These are phyloP conservation scores for Ctenoplectra terminalis DNA, from an alignment of 1,140 invertebrate genomes.

Conservation along the genomic window DNA sequence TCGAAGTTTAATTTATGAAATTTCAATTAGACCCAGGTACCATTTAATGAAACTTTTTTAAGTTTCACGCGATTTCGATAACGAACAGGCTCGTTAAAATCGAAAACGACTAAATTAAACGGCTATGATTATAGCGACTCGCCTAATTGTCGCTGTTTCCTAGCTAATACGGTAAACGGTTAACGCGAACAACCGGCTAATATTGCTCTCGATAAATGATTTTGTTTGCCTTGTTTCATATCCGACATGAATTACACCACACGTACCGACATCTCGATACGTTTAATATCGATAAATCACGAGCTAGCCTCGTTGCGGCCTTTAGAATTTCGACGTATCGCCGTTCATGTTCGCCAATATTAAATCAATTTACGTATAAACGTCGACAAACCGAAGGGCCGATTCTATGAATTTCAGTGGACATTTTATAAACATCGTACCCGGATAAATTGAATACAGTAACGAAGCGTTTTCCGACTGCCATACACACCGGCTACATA, in stretches of 20 bases:
- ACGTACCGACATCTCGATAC: neutral
- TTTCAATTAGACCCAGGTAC: no score
- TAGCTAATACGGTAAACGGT: neutral
- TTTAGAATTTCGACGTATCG: neutral
- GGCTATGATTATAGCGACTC: neutral
- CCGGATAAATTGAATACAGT: constrained; percentile 71
- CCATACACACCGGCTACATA: constrained; percentile 67
- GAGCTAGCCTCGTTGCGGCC: no score
- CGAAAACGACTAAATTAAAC: constrained; percentile 7
- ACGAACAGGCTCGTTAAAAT: constrained; percentile 10
- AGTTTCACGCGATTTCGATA: neutral
- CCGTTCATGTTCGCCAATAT: neutral
- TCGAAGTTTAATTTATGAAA: neutral
- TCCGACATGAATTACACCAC: neutral
- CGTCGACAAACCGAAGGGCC: neutral
- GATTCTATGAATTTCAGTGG: constrained; percentile 62
- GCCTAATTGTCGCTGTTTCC: neutral
- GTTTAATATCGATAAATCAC: neutral
- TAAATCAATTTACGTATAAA: neutral
- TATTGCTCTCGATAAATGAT: neutral
- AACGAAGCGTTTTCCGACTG: constrained; percentile 66
- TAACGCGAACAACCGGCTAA: neutral
- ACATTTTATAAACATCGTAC: constrained; percentile 28
- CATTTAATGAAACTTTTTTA: constrained; percentile 10
- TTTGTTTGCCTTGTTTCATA: neutral